These are phyloP conservation scores for Epizoanthus ramosus DNA, from an alignment of 92 coral and sea anemone species.

Conservation along the genomic window DNA sequence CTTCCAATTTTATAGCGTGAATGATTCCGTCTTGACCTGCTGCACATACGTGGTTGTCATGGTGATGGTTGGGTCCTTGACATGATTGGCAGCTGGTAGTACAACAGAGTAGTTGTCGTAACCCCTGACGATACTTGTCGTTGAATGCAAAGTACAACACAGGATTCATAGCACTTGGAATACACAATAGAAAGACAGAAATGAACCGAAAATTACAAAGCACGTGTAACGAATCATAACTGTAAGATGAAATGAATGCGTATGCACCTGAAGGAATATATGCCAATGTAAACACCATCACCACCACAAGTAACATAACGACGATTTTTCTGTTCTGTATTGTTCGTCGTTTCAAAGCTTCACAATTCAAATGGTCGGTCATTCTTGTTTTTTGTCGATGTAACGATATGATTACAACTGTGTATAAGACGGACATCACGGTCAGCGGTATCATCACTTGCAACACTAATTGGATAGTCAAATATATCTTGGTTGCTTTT, in stretches of 20 bases:
- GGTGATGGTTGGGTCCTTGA: too few relatives aligned
- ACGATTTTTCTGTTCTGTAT: background rate
- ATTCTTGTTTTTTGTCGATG: background rate
- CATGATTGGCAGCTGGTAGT: too few relatives aligned
- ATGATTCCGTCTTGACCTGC: too few relatives aligned
- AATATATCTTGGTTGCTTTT: background rate
- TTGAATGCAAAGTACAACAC: background rate
- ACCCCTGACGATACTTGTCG: background rate
- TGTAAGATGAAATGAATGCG: background rate
- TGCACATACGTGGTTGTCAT: too few relatives aligned
- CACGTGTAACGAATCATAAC: background rate
- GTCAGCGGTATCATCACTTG: background rate
- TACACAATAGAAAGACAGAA: background rate
- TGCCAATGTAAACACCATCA: background rate
- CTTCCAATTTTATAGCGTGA: too few relatives aligned
- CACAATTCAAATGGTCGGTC: background rate
- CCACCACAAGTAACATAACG: background rate
- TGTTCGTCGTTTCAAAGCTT: background rate
- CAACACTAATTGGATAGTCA: background rate
- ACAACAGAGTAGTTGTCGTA: background rate
- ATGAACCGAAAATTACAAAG: background rate
- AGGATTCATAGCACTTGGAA: conserved; percentile 1
- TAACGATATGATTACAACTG: background rate
- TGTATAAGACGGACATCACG: background rate
- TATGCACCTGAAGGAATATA: background rate